Evolutionary conservation across 2,113 vertebrate species (phyloP), one percentile per base, ranked within the genome.

Genomic region (Leptosomus discolor): DNA sequence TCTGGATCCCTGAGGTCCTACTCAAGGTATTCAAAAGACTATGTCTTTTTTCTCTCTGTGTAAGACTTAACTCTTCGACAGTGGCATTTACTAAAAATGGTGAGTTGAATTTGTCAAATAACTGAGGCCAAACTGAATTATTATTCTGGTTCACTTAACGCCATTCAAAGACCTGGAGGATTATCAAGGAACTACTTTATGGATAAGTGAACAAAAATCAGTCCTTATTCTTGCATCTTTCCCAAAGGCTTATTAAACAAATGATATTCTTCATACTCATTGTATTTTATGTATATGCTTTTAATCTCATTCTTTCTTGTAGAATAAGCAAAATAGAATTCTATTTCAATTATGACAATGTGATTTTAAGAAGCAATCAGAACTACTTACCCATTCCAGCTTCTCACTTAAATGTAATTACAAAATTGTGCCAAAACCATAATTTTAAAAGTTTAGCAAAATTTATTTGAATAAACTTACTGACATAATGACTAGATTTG

Each of bases 21-120:
- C n/a, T 54, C 53, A 81, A 83, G 93, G 65, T 56, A 85, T 36
- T 84, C 56, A 78, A 73, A 80, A 86, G 36, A 27, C 12, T 82
- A 18, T 7, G 29, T 13, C 45, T 71, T 29, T 36, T 82, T 74
- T 46, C 32, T 50, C 43, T 41, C 27, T 2, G 1, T 56, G 37
- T 67, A 60, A 39, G 69, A 32, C 74, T 86, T 64, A 53, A 58
- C 45, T 84, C 65, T 80, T 88, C 15, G 9, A 67, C 10, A 76
- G 37, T 8, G 80, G 71, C 32, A 77, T 58, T 93, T 85, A 83
- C 48, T 32, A 85, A 92, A 85, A 92, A 73, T 5, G 12, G 36
- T 63, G 27, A 85, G 43, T 11, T 64, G 12, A 90, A 83, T 75
- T 92, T 74, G 50, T 68, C 56, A 83, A 83, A 61, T 78, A 80